Evolutionary conservation across 2,113 vertebrate genomes (phyloP), one percentile per base, ranked within the genome.

Genomic region (Taxidea taxus): DNA sequence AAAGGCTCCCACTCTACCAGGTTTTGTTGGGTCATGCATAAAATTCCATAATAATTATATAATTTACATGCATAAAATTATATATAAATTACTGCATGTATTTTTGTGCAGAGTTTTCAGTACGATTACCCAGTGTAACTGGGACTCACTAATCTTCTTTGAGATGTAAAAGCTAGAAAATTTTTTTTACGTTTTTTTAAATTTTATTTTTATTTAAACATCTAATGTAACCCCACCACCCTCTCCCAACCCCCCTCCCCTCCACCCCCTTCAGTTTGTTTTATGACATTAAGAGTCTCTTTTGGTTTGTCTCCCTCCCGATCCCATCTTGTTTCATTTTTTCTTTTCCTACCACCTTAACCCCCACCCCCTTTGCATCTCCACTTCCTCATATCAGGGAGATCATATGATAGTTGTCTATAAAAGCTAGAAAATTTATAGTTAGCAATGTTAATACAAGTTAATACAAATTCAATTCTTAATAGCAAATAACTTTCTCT

Each of bases 361-460:
- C n/a, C n/a, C n/a, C n/a, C n/a, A n/a, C n/a, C n/a, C n/a, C n/a
- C n/a, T n/a, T n/a, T n/a, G n/a, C n/a, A n/a, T n/a, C n/a, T n/a
- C n/a, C n/a, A n/a, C n/a, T n/a, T n/a, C n/a, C n/a, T n/a, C n/a
- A n/a, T n/a, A n/a, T n/a, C n/a, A n/a, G n/a, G n/a, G n/a, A n/a
- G n/a, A n/a, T n/a, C n/a, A n/a, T n/a, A n/a, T n/a, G n/a, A n/a
- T n/a, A n/a, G n/a, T n/a, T n/a, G n/a, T n/a, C n/a, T n/a, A n/a
- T 27, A 83, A 86, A 92, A 95, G 77, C 37, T 58, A 86, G 37
- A 90, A 89, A 94, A 47, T 92, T 7, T 68, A 31, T 70, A 90
- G 37, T 49, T 91, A 78, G 2, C 25, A 54, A 64, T 66, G 20
- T 81, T 92, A 92, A 78, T 56, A 70, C 4, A 58, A 62, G 3